Evolutionary conservation across 2,797 vertebrate genomes (phyloP), one percentile per base, ranked within the genome.

Genomic region (Bradypus variegatus): DNA sequence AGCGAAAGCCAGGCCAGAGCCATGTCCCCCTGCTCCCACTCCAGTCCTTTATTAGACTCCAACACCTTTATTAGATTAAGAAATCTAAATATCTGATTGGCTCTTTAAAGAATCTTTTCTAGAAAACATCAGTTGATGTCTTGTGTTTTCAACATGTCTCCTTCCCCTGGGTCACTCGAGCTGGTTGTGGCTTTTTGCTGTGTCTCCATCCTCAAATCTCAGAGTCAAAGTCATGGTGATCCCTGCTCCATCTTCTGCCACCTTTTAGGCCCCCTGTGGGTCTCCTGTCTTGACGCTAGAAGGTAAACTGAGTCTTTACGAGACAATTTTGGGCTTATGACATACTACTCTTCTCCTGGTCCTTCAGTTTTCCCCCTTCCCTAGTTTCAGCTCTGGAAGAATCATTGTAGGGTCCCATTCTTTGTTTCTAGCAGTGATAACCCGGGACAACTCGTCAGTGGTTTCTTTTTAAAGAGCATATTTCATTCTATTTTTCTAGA

Each of bases 181-280:
- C n/a, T 55, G 41, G 13, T 15, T 12, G 50, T 53, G 23, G 29
- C 27, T 78, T 67, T 25, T 25, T 10, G 18, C 77, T 18, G 2
- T 48, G n/a, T 60, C 38, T 73, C 41, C 29, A 27, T 6, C 6
- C 31, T 67, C n/a, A 72, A 33, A 19, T 15, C 87, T 78, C 75
- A 9, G 10, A 36, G 55, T n/a, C 70, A 69, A 1, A 0, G 36
- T 72, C 15, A 27, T 11, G 9, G 1, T 5, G 86, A 1, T 2
- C 12, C 29, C 33, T 6, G 6, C 14, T 41, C 7, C 23, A 5
- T 45, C 62, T 78, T 77, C 60, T 76, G 31, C 12, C 53, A 23
- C 73, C 58, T 36, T 78, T 88, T 69, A 53, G 48, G 45, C 60
- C 15, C 70, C 15, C 70, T 14, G 8, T 27, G 48, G 33, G 36